phyloP scores from a whole-genome alignment of 1,140 invertebrate genomes.

The Ceratina calcarata region DNA sequence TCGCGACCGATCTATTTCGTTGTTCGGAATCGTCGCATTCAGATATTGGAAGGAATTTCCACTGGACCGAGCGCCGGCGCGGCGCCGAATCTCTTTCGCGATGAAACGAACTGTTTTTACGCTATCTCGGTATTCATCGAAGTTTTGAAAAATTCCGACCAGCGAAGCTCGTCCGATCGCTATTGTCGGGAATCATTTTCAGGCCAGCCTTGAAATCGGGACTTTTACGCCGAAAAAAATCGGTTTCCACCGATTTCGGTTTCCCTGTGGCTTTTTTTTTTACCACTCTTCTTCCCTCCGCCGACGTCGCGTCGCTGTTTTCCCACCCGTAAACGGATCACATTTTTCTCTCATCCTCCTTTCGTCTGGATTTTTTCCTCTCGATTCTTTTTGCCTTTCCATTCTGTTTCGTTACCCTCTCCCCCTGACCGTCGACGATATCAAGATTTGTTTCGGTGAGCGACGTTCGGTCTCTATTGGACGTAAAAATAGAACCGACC shows the following conservation, averaged over 20 bases:
- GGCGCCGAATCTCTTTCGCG: background rate
- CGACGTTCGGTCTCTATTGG: constrained; percentile 17
- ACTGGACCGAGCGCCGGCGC: background rate
- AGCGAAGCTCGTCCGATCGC: background rate
- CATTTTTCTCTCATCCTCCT: background rate
- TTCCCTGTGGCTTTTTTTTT: background rate
- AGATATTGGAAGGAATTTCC: background rate
- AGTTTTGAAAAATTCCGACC: constrained; percentile 36
- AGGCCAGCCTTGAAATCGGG: background rate
- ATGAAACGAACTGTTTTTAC: constrained; percentile 34
- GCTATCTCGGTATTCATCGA: constrained; percentile 7
- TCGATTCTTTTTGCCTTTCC: too few species aligned
- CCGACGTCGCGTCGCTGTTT: constrained; percentile 8
- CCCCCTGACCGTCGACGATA: background rate
- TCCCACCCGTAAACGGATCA: constrained; percentile 36
- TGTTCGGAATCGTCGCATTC: background rate
- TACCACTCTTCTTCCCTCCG: background rate
- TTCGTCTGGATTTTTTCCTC: background rate
- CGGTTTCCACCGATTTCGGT: background rate
- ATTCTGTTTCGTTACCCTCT: background rate
- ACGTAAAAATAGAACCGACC: constrained; percentile 46
- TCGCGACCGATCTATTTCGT: background rate
- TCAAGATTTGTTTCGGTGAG: constrained; percentile 50
- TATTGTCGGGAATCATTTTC: constrained; percentile 33
- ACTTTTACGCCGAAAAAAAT: background rate